These are phyloP conservation scores for Oostethus manadensis DNA, from an alignment of 2,113 vertebrate genomes.

Conservation along the genomic window DNA sequence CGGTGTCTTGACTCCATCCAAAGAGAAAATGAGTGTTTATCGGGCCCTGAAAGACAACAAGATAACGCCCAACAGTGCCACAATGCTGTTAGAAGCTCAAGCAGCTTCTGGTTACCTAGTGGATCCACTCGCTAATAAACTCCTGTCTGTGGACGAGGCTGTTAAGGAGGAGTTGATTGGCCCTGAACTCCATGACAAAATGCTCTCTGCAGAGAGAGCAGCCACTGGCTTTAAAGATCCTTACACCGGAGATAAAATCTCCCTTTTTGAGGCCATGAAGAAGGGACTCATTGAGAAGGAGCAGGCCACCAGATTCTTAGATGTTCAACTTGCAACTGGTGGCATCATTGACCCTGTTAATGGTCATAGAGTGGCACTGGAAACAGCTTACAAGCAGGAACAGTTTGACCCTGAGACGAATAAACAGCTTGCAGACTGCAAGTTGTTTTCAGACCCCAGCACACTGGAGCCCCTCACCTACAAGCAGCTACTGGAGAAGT, in stretches of 20 bases:
- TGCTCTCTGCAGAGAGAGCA: slow-evolving; percentile 86
- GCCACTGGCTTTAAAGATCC: slow-evolving; percentile 92
- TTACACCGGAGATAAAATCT: slow-evolving; percentile 84
- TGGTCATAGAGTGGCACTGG: slow-evolving; percentile 82
- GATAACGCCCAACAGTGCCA: slow-evolving; percentile 74
- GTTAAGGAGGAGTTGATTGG: slow-evolving; percentile 85
- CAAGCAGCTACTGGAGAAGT: slow-evolving; percentile 81
- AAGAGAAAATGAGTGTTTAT: slow-evolving; percentile 86
- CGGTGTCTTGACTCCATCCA: slow-evolving; percentile 78
- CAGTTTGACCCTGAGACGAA: slow-evolving; percentile 83
- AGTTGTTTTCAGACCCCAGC: slow-evolving; percentile 88
- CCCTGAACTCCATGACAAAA: slow-evolving; percentile 86
- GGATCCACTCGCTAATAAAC: slow-evolving; percentile 78
- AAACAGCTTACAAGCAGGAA: slow-evolving; percentile 80
- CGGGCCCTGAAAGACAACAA: slow-evolving; percentile 81
- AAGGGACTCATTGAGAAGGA: slow-evolving; percentile 84
- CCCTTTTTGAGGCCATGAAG: slow-evolving; percentile 91
- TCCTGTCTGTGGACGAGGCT: slow-evolving; percentile 83
- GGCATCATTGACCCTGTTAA: slow-evolving; percentile 87
- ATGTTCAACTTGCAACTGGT: slow-evolving; percentile 90
- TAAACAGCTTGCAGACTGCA: slow-evolving; percentile 77
- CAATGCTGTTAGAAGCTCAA: slow-evolving; percentile 89
- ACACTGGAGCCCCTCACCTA: slow-evolving; percentile 87
- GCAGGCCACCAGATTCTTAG: slow-evolving; percentile 82
- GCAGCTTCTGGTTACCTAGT: slow-evolving; percentile 86